Evolutionary conservation across 2,113 vertebrate genomes (phyloP).

Genomic region (Apistogramma diplotaenia): DNA sequence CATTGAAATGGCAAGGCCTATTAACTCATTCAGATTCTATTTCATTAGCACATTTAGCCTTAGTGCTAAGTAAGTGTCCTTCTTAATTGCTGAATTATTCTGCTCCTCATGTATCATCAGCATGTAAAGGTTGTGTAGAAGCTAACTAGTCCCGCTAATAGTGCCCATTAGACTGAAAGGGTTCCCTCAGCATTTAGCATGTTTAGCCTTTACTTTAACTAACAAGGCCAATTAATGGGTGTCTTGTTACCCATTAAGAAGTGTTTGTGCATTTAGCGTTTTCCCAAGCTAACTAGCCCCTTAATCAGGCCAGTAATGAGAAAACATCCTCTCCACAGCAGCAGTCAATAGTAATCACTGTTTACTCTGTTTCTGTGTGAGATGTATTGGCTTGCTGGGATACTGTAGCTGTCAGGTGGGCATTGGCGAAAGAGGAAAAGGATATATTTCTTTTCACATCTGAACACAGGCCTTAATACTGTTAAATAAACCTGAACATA

Average conservation of each 20-base stretch:
- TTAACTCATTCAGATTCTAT: constrained; percentile 34
- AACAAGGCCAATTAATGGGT: constrained; percentile 67
- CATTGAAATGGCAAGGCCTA: constrained; percentile 30
- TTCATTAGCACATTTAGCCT: constrained; percentile 57
- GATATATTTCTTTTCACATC: constrained; percentile 14
- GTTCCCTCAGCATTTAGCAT: constrained; percentile 50
- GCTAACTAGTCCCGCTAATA: constrained; percentile 59
- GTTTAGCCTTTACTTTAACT: constrained; percentile 67
- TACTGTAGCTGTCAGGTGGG: constrained; percentile 49
- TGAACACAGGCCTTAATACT: neutral
- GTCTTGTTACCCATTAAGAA: constrained; percentile 72
- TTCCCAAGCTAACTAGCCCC: constrained; percentile 74
- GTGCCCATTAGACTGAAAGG: constrained; percentile 47
- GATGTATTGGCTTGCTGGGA: constrained; percentile 85
- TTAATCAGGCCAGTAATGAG: constrained; percentile 99
- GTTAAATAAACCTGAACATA: constrained; percentile 12
- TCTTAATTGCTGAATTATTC: constrained; percentile 59
- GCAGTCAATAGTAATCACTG: constrained; percentile 99
- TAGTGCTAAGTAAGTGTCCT: constrained; percentile 27
- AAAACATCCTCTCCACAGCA: constrained; percentile 95
- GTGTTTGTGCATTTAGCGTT: constrained; percentile 66
- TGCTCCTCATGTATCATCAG: constrained; percentile 37
- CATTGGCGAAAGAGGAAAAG: neutral
- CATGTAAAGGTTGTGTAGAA: constrained; percentile 18
- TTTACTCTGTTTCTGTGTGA: constrained; percentile 98